Percentiles rank a stretch among this genome's conserved stretches.
Conservation (phyloP, 2,113 vertebrate species). For the Gnathonemus longibarbis region DNA sequence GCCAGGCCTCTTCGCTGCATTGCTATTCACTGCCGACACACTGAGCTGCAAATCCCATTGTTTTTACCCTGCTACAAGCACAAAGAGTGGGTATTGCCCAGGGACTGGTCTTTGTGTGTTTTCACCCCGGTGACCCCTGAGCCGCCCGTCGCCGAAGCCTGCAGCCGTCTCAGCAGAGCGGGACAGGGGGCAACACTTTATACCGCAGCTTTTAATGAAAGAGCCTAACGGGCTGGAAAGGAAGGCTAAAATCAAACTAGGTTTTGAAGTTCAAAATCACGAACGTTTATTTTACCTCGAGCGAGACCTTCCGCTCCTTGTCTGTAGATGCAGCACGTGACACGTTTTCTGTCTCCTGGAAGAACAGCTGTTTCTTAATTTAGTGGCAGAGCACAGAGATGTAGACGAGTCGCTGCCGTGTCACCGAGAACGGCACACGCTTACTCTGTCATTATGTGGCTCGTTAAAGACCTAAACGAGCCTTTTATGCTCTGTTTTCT, state of each 20-base stretch:
- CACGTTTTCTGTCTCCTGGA: conserved; percentile 50
- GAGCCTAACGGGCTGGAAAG: neutral
- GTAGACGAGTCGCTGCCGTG: conserved; percentile 61
- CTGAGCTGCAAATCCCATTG: conserved; percentile 8
- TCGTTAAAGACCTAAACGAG: conserved; percentile 77
- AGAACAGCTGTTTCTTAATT: conserved; percentile 65
- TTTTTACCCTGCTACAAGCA: neutral
- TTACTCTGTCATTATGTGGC: conserved; percentile 62
- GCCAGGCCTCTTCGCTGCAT: neutral
- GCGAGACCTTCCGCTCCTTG: neutral
- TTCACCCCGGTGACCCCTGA: conserved; percentile 10
- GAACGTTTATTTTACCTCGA: neutral
- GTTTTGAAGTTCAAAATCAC: neutral
- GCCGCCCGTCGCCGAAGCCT: neutral
- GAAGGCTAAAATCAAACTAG: neutral
- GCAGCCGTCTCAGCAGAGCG: neutral
- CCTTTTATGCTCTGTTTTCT: conserved; percentile 66
- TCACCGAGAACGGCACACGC: conserved; percentile 64
- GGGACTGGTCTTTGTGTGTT: conserved; percentile 7
- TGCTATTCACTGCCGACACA: neutral
- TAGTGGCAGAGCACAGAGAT: conserved; percentile 49
- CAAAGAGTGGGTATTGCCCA: conserved; percentile 4
- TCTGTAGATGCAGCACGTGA: neutral
- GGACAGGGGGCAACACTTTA: neutral
- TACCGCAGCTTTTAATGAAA: neutral